phyloP scores from a whole-genome alignment of 2,888 invertebrate species.

The Acrocera orbiculus region DNA sequence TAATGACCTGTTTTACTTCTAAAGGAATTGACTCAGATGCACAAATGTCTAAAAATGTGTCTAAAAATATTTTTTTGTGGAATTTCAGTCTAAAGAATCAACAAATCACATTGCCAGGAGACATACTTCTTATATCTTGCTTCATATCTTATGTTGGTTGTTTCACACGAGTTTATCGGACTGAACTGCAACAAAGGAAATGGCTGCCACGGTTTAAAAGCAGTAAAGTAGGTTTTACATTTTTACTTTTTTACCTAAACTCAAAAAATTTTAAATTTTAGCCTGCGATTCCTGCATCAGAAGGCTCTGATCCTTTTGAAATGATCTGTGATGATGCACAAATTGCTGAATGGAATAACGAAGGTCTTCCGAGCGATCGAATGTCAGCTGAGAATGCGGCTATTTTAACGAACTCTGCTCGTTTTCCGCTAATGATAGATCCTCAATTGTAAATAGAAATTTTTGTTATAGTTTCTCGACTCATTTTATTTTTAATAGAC shows the following conservation, averaged over 20 bases:
- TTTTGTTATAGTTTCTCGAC: too few species aligned
- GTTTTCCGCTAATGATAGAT: constrained; percentile 93
- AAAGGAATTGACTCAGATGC: too few species aligned
- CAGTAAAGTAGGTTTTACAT: too few species aligned
- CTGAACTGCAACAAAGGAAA: constrained; percentile 54
- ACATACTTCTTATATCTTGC: constrained; percentile 72
- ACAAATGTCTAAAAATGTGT: too few species aligned
- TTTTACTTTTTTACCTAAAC: too few species aligned
- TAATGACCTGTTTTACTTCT: too few species aligned
- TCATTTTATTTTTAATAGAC: constrained; percentile 28
- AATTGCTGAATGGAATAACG: constrained; percentile 88
- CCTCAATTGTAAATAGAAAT: constrained; percentile 62
- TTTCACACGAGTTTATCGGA: constrained; percentile 69
- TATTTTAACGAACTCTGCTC: constrained; percentile 70
- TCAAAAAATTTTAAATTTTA: too few species aligned
- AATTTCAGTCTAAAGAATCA: constrained; percentile 48
- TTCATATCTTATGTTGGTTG: constrained; percentile 92
- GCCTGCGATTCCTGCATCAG: constrained; percentile 62
- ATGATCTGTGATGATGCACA: constrained; percentile 83
- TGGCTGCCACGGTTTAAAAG: constrained; percentile 67
- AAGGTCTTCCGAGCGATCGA: constrained; percentile 75
- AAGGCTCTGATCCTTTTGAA: constrained; percentile 61
- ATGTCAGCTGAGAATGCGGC: constrained; percentile 94
- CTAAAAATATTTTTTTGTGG: too few species aligned
- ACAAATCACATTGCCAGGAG: constrained; percentile 69